A percentile compares a stretch with the other conserved stretches of the same genome.
phyloP scores from a whole-genome alignment of 2,113 vertebrate genomes.

The Herpetotheres cachinnans region DNA sequence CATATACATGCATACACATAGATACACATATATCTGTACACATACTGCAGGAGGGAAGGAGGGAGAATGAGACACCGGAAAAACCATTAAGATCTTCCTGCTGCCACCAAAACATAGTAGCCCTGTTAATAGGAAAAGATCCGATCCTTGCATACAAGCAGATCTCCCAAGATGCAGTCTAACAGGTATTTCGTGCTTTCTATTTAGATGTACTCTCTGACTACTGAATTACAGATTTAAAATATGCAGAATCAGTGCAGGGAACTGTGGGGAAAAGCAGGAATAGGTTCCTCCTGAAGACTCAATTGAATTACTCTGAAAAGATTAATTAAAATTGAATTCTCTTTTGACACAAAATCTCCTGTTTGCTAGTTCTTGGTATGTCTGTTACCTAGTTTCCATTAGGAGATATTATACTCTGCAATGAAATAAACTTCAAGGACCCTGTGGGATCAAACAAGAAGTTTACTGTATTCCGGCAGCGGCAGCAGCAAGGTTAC shows the following conservation, averaged over 20 bases:
- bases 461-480: conserved; percentile 36
- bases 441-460: conserved; percentile 18
- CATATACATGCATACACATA: not conserved
- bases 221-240: not conserved
- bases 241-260: not conserved
- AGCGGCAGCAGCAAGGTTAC: not conserved
- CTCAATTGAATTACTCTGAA: conserved; percentile 62
- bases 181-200: not conserved
- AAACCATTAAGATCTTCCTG: not conserved
- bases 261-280: not conserved
- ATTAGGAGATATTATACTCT: conserved; percentile 53
- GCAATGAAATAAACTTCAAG: conserved; percentile 58
- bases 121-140: not conserved
- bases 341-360: conserved; percentile 68
- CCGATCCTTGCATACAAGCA: not conserved
- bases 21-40: not conserved
- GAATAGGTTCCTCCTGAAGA: conserved; percentile 36
- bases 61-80: not conserved
- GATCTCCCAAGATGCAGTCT: not conserved
- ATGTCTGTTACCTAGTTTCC: conserved; percentile 55
- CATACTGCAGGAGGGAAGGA: not conserved
- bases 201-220: not conserved
- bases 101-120: not conserved
- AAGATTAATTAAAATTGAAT: conserved; percentile 75
- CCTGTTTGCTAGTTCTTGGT: conserved; percentile 57